phyloP scores from a whole-genome alignment of 2,888 invertebrate genomes.

The Gortyna flavago region DNA sequence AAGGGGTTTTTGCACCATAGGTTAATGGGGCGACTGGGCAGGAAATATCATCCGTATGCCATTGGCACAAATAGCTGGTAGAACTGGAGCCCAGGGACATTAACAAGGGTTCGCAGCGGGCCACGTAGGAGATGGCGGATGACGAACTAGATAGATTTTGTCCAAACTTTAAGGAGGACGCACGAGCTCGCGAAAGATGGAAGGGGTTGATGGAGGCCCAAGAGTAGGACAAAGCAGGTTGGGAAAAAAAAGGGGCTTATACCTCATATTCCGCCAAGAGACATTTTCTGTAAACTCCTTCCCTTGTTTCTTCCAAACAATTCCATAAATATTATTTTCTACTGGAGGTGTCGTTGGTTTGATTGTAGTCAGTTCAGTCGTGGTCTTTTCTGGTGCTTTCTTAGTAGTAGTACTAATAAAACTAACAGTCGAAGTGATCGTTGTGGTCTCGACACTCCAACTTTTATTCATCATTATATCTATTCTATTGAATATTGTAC shows the following conservation, averaged over 20 bases:
- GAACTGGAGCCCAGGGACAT: neutral
- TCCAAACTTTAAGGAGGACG: neutral
- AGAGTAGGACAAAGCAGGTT: neutral
- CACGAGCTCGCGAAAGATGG: neutral
- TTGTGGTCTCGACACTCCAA: conserved; percentile 89
- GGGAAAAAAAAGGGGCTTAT: neutral
- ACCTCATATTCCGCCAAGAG: conserved; percentile 87
- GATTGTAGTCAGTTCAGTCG: conserved; percentile 75
- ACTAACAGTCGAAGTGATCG: conserved; percentile 85
- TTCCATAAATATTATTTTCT: conserved; percentile 86
- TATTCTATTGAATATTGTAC: conserved; percentile 87
- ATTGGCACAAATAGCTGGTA: neutral
- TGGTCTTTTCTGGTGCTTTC: conserved; percentile 76
- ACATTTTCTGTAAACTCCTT: conserved; percentile 84
- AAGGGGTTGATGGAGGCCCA: neutral
- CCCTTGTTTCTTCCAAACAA: conserved; percentile 88
- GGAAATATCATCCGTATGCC: too few species aligned
- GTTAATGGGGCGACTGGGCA: too few species aligned
- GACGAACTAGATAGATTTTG: neutral
- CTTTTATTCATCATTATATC: conserved; percentile 88
- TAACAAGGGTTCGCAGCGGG: too few species aligned
- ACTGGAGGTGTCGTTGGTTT: conserved; percentile 76
- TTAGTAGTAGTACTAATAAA: conserved; percentile 85
- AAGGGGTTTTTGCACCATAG: neutral
- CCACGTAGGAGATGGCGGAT: too few species aligned